Evolutionary conservation across 2,888 invertebrate species (phyloP), one percentile per base, ranked within the genome.

Genomic region (Yponomeuta evonymella): DNA sequence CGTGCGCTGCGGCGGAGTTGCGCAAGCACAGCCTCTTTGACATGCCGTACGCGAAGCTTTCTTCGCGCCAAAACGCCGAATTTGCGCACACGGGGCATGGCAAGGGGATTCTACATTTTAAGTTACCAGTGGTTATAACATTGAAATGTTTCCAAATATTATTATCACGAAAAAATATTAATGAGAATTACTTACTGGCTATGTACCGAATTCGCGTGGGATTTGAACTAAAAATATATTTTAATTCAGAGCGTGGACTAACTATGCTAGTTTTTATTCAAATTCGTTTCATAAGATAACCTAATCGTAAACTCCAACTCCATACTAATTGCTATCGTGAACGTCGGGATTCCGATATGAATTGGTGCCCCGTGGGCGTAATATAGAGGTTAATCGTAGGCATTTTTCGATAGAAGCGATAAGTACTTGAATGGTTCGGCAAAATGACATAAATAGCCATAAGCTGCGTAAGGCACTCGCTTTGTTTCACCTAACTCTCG

Each of bases 41-140:
- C 89, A 90, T 90, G 87, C 89, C 80, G 85, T 77, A 81, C 80
- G 82, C 81, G 76, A 78, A 89, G 89, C 89, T 90, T 90, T 90
- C 90, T 90, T 90, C 90, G 87, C 87, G 83, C 76, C 83, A 81
- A 83, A 43, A 82, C 82, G 81, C 78, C 80, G 76, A 76, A 79
- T 82, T 81, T 80, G 65, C 29, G 29, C n/a, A 12, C n/a, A n/a
- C 63, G 63, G 10, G 63, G 23, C 3, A 29, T 12, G 15, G 62
- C 12, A 15, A 23, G 1, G 12, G 6, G 63, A 1, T 63, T 10
- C 0, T 29, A 29, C n/a, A n/a, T 9, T 29, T 9, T 63, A 15
- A 63, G 29, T 29, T 8, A 2, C 2, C 23, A 29, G 63, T 4
- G 48, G 48, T 36, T 65, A 58, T 73, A 72, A 72, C 68, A 64